A percentile compares a stretch with the other conserved stretches of the same genome.
These are phyloP conservation scores for Plectropomus leopardus DNA, from an alignment of 2,113 vertebrate genomes.

Conservation along the genomic window DNA sequence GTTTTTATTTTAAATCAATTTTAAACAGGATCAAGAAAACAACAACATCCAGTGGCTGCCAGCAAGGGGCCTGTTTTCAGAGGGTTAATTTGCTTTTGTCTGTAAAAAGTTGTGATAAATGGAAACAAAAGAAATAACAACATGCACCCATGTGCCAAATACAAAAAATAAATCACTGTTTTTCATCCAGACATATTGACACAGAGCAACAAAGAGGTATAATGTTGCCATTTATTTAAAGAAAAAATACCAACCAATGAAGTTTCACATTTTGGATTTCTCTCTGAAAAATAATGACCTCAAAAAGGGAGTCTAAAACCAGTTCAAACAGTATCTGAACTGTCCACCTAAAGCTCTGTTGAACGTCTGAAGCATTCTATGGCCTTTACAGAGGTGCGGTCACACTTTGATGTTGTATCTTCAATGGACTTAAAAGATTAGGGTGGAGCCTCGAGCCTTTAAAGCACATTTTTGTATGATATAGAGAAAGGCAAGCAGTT, in stretches of 20 bases:
- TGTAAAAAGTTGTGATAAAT: too few species aligned
- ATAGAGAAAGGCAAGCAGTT: neutral
- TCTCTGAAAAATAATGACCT: neutral
- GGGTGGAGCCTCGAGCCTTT: conserved; percentile 27
- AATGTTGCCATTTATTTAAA: neutral
- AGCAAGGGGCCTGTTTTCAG: too few species aligned
- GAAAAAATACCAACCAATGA: too few species aligned
- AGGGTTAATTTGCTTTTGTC: too few species aligned
- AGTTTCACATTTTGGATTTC: too few species aligned
- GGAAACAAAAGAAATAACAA: too few species aligned
- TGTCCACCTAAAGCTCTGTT: neutral
- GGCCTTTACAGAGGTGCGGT: conserved; percentile 54
- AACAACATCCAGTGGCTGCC: too few species aligned
- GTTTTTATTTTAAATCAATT: too few species aligned
- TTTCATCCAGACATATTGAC: neutral
- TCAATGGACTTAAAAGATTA: conserved; percentile 66
- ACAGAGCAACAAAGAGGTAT: neutral
- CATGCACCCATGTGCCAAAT: too few species aligned
- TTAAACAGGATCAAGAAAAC: too few species aligned
- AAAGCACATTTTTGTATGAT: conserved; percentile 18
- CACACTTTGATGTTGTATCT: conserved; percentile 67
- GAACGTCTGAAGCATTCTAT: conserved; percentile 20
- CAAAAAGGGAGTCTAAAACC: neutral
- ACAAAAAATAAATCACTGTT: too few species aligned
- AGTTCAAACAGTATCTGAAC: conserved; percentile 35